Percentiles rank a stretch among this genome's conserved stretches.
Conservation (phyloP, 2,113 vertebrate genomes). For the Nibea coibor region DNA sequence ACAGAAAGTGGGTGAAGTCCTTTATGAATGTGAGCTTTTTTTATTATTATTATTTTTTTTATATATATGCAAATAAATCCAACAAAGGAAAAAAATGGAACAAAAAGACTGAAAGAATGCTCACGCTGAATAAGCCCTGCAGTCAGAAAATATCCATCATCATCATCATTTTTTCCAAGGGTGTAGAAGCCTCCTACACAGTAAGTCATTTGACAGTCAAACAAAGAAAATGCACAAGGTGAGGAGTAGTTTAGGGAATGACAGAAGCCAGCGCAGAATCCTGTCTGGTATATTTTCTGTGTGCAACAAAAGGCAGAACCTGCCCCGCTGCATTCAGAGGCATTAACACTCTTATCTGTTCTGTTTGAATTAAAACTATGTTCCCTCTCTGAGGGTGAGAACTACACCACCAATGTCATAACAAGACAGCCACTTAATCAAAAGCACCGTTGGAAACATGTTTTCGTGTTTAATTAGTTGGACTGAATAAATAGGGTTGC, state of each 20-base stretch:
- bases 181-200: conserved; percentile 15
- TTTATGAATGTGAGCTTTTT: conserved; percentile 2
- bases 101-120: not conserved
- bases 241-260: conserved; percentile 11
- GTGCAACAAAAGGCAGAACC: conserved; percentile 78
- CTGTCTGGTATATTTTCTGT: conserved; percentile 21
- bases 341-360: conserved; percentile 71
- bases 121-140: not conserved
- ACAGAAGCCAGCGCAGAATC: conserved; percentile 23
- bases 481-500: not conserved
- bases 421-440: conserved; percentile 1
- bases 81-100: not conserved
- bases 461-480: not conserved
- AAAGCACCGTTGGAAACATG: not conserved
- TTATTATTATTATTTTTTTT: not conserved
- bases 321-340: conserved; percentile 84
- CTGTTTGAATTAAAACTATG: conserved; percentile 55
- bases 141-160: conserved; percentile 16
- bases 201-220: conserved; percentile 21
- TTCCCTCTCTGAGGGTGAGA: conserved; percentile 30
- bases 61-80: not conserved
- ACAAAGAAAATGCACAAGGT: conserved; percentile 7
- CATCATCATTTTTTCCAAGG: conserved; percentile 20
- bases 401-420: conserved; percentile 18
- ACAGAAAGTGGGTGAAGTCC: not conserved